Conservation (phyloP, 2,797 vertebrate species). For the Phrynocephalus vlangalii region DNA sequence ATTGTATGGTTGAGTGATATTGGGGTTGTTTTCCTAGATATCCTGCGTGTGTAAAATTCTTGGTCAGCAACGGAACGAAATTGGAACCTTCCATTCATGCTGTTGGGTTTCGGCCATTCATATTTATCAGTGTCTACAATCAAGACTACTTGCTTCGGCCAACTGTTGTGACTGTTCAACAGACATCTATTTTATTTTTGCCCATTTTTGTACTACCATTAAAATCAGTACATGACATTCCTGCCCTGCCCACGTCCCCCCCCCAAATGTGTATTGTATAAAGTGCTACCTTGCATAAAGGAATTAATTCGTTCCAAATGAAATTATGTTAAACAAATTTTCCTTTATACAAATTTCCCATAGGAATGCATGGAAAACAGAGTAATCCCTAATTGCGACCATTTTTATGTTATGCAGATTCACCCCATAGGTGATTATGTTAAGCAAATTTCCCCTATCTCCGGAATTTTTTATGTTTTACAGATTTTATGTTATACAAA, state of each 20-base stretch:
- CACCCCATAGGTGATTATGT: no score
- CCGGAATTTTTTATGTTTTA: no score
- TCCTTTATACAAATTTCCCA: no score
- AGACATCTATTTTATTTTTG: neutral
- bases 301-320: no score
- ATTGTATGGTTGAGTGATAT: slow-evolving; percentile 66
- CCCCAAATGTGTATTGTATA: neutral
- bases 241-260: neutral
- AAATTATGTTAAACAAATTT: no score
- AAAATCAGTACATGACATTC: neutral
- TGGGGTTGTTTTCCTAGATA: slow-evolving; percentile 55
- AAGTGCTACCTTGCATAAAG: no score
- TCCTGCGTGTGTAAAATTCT: neutral
- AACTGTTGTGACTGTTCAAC: neutral
- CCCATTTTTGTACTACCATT: no score
- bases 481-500: no score
- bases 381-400: no score
- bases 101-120: neutral
- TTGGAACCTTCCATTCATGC: neutral
- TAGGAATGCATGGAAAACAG: no score
- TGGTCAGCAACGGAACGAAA: slow-evolving; percentile 25
- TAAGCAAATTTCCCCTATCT: no score
- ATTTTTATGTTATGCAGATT: no score
- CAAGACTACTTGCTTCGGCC: neutral
- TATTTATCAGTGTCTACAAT: neutral